These are phyloP conservation scores for Neomorphus geoffroyi DNA, from an alignment of 2,797 vertebrate species.

Conservation along the genomic window DNA sequence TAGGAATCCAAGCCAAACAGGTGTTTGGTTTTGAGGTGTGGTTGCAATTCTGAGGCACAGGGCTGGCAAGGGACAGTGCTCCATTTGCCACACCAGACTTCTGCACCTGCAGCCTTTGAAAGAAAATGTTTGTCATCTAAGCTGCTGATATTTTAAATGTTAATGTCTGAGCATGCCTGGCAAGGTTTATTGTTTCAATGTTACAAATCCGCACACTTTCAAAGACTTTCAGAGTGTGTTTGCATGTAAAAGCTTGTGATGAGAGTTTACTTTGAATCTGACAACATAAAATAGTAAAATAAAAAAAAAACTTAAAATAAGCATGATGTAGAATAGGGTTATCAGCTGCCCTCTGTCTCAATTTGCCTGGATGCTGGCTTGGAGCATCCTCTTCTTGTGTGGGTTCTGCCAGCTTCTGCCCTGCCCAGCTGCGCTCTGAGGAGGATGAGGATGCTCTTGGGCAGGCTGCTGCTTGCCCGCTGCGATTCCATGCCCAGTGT, in stretches of 20 bases:
- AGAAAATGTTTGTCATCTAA: not conserved
- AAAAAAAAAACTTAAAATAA: not conserved
- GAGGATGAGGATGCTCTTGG: not conserved
- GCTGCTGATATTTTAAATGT: not conserved
- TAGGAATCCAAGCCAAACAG: not conserved
- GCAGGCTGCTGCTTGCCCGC: accelerated
- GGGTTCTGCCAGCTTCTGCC: not conserved
- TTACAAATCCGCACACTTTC: accelerated
- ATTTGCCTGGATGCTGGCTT: not conserved
- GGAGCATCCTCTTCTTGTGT: not conserved
- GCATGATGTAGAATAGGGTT: not conserved
- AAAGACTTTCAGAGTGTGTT: not conserved
- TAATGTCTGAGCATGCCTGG: not conserved
- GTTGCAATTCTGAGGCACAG: not conserved
- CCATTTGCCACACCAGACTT: accelerated
- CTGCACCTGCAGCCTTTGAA: not conserved
- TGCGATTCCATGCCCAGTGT: not conserved
- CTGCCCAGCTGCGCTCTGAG: not conserved
- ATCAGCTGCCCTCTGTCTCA: not conserved
- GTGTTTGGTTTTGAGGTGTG: not conserved
- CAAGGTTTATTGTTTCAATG: accelerated
- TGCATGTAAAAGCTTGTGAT: not conserved
- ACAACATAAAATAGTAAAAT: not conserved
- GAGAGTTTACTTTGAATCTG: not conserved
- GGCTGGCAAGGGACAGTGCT: not conserved